phyloP scores from a whole-genome alignment of 2,888 invertebrate species.

The Seira sanloemensis region DNA sequence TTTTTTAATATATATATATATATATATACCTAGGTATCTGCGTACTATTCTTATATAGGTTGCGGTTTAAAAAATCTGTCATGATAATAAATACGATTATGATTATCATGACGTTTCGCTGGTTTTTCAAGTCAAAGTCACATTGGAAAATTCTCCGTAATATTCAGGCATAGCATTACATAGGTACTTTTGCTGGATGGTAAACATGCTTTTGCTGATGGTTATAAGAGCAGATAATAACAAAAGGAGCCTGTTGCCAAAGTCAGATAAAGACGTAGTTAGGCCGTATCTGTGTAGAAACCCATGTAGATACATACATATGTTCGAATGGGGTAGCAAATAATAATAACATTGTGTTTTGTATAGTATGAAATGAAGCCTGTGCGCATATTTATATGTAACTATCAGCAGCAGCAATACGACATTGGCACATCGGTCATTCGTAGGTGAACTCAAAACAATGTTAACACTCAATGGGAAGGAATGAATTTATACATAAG shows the following conservation, averaged over 20 bases:
- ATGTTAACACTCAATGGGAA: neutral
- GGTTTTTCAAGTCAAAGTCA: neutral
- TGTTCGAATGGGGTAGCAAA: too few relatives aligned
- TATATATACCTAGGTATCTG: too few relatives aligned
- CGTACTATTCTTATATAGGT: too few relatives aligned
- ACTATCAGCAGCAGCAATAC: neutral
- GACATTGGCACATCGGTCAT: slow-evolving; percentile 4
- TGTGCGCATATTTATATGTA: neutral
- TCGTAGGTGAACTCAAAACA: neutral
- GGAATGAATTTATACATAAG: neutral
- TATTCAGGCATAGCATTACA: neutral
- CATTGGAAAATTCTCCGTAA: neutral
- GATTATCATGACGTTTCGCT: neutral
- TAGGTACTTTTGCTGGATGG: too few relatives aligned
- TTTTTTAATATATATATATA: too few relatives aligned
- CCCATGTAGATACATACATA: too few relatives aligned
- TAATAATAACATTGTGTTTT: too few relatives aligned
- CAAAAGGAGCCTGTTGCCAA: neutral
- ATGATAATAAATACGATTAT: neutral
- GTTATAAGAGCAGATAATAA: neutral
- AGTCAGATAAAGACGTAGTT: neutral
- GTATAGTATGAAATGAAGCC: too few relatives aligned
- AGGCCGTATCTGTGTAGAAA: too few relatives aligned
- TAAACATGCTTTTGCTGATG: neutral
- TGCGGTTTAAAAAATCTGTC: neutral